A percentile compares a stretch with the other conserved stretches of the same genome.
Evolutionary conservation across 2,113 vertebrate genomes (phyloP).

Genomic region (Myotis brandtii): DNA sequence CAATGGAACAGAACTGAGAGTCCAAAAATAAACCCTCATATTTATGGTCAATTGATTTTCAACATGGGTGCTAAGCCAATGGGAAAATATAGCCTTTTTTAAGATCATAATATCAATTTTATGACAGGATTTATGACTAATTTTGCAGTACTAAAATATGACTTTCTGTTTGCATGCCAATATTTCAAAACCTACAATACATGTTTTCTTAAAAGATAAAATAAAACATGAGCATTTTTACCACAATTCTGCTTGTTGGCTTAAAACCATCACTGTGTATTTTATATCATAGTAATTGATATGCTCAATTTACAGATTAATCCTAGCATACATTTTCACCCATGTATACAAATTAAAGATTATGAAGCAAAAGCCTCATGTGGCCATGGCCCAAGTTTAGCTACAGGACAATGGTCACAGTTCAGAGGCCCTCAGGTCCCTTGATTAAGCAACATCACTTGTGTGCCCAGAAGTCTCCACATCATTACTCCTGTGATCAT

Average conservation of each 20-base stretch:
- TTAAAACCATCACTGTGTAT: not conserved
- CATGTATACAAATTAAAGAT: not conserved
- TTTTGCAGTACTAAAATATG: constrained; percentile 25
- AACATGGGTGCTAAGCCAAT: not conserved
- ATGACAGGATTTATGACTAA: not conserved
- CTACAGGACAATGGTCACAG: not conserved
- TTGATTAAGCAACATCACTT: not conserved
- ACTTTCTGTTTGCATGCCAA: not conserved
- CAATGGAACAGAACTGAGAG: no score
- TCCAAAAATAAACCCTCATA: no score
- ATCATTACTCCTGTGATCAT: not conserved
- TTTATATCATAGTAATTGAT: not conserved
- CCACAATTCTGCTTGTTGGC: not conserved
- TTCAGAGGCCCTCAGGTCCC: not conserved
- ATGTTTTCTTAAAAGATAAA: constrained; percentile 1
- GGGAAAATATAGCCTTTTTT: not conserved
- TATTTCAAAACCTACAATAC: not conserved
- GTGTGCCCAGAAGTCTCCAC: not conserved
- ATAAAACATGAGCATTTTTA: not conserved
- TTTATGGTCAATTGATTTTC: no score
- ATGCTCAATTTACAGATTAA: not conserved
- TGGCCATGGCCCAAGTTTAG: not conserved
- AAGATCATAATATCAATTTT: not conserved
- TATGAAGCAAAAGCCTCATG: not conserved
- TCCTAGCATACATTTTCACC: not conserved